Percentiles rank a stretch among this genome's conserved stretches.
Conservation (phyloP, 2,797 vertebrate genomes). For the Heteromormyrus szaboi region DNA sequence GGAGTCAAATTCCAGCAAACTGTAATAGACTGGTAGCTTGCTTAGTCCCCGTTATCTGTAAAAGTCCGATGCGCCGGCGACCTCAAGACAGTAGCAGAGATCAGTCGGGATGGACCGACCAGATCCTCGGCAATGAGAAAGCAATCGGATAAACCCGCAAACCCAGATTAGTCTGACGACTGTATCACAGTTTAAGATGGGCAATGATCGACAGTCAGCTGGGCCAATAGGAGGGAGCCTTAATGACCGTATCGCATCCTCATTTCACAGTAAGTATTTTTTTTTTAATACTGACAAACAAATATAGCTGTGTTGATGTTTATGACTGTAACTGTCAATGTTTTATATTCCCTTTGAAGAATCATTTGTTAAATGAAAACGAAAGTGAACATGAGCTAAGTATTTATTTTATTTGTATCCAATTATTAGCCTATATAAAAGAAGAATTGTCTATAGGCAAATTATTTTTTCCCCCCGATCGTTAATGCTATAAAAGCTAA, state of each 20-base stretch:
- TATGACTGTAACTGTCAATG: conserved; percentile 1
- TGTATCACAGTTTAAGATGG: conserved; percentile 27
- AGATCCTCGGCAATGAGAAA: conserved; percentile 41
- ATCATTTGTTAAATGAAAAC: neutral
- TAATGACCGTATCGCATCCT: neutral
- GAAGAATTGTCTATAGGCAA: neutral
- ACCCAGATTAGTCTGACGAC: conserved; percentile 28
- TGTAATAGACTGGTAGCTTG: neutral
- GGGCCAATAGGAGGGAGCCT: conserved; percentile 27
- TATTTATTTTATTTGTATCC: neutral
- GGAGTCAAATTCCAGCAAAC: conserved; percentile 5
- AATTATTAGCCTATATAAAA: neutral
- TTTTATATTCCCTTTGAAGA: neutral
- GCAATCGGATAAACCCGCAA: conserved; percentile 21
- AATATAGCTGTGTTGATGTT: neutral
- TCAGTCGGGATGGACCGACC: conserved; percentile 35
- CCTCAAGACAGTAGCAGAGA: conserved; percentile 35
- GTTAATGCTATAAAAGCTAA: neutral
- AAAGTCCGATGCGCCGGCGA: conserved; percentile 33
- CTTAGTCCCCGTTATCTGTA: conserved; percentile 24
- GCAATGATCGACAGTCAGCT: conserved; percentile 28
- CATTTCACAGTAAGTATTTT: conserved; percentile 9
- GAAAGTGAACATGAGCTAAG: neutral
- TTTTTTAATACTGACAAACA: conserved; percentile 3
- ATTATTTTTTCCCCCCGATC: neutral